Percentiles rank a stretch among this genome's conserved stretches.
Evolutionary conservation across 2,797 vertebrate species (phyloP).

Genomic region (Huso huso): DNA sequence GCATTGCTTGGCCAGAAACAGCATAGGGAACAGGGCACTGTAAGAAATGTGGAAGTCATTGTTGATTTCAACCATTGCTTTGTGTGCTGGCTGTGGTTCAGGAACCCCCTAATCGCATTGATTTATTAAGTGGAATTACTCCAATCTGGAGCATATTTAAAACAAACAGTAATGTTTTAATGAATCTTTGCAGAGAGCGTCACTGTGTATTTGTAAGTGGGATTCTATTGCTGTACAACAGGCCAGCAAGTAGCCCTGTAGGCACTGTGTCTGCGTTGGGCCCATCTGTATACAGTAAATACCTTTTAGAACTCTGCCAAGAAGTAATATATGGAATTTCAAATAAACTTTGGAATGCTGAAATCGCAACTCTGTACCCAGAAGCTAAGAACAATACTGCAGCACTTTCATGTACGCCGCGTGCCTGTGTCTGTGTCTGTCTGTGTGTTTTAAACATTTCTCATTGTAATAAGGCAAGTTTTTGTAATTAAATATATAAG

Average conservation of each 20-base stretch:
- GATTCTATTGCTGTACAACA: not conserved
- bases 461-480: not conserved
- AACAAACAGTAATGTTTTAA: no score
- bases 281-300: conserved; percentile 31
- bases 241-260: not conserved
- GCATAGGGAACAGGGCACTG: no score
- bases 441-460: not conserved
- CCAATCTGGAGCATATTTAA: no score
- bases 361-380: conserved; percentile 16
- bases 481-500: not conserved
- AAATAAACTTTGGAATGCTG: conserved; percentile 29
- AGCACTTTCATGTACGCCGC: conserved; percentile 2
- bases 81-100: no score
- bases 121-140: no score
- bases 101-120: no score
- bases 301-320: conserved; percentile 18
- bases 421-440: not conserved
- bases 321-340: conserved; percentile 32
- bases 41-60: no score
- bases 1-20: no score
- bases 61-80: no score
- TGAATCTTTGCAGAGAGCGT: no score
- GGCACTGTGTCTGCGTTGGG: conserved; percentile 17
- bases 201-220: not conserved
- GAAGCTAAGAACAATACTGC: conserved; percentile 1